phyloP scores from a whole-genome alignment of 2,797 vertebrate species.

The Chiropotes sagulatus region DNA sequence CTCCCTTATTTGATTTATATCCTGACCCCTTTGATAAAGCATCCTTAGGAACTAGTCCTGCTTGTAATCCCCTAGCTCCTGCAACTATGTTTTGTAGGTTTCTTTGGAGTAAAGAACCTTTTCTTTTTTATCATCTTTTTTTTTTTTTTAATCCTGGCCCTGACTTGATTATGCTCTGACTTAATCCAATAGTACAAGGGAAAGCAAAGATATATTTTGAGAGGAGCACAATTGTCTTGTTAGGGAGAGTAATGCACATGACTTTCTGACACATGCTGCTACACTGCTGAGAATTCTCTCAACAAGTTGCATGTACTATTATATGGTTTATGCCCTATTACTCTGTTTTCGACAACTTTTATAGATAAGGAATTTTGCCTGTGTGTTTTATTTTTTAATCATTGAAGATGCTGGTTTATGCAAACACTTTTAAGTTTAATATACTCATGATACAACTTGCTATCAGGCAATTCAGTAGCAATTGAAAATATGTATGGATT shows the following conservation, averaged over 20 bases:
- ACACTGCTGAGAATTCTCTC: background rate
- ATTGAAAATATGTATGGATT: background rate
- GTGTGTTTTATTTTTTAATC: background rate
- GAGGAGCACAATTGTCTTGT: background rate
- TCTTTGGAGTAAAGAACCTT: background rate
- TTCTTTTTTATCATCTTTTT: background rate
- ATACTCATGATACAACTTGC: background rate
- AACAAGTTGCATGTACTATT: background rate
- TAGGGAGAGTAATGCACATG: background rate
- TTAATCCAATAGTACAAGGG: background rate
- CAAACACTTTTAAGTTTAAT: constrained; percentile 27
- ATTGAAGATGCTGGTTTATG: background rate
- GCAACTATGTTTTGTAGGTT: background rate
- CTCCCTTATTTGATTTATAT: background rate
- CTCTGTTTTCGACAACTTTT: background rate
- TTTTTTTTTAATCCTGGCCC: background rate
- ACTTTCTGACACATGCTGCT: background rate
- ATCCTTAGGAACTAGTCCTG: background rate
- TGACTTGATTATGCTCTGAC: background rate
- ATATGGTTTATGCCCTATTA: background rate
- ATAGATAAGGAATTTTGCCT: background rate
- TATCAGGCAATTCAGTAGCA: background rate
- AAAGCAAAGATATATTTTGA: background rate
- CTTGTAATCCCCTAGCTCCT: background rate
- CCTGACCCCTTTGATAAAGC: background rate